Conservation (phyloP, 2,888 invertebrate species). For the Altica lythri region DNA sequence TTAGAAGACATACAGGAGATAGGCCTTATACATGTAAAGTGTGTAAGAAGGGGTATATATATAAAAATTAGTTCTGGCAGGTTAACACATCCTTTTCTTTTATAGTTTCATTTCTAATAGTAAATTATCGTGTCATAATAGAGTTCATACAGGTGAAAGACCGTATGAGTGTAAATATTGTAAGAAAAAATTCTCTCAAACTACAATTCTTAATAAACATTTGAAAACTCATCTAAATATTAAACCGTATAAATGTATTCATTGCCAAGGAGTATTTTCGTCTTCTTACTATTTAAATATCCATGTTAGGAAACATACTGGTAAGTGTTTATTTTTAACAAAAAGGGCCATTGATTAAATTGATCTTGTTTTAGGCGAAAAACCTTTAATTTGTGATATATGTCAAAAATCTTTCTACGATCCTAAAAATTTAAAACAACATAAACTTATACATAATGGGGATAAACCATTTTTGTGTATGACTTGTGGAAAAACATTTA, state of each 20-base stretch:
- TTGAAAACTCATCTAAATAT: slow-evolving; percentile 43
- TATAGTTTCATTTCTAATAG: slow-evolving; percentile 49
- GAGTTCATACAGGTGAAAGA: slow-evolving; percentile 46
- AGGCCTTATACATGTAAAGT: slow-evolving; percentile 46
- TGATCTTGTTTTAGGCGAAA: slow-evolving; percentile 42
- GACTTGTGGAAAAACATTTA: slow-evolving; percentile 46
- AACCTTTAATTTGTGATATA: slow-evolving; percentile 43
- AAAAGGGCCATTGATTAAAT: not conserved
- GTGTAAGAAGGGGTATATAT: slow-evolving; percentile 44
- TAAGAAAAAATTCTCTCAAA: slow-evolving; percentile 46
- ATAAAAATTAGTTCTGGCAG: not conserved
- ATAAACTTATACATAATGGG: slow-evolving; percentile 43
- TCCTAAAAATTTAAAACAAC: slow-evolving; percentile 48
- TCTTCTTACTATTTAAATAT: slow-evolving; percentile 46
- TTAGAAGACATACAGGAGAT: slow-evolving; percentile 45
- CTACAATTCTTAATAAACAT: slow-evolving; percentile 43
- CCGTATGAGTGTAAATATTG: slow-evolving; percentile 47
- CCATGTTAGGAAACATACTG: slow-evolving; percentile 41
- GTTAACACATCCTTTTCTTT: not conserved
- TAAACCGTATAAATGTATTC: slow-evolving; percentile 43
- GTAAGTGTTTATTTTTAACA: slow-evolving; percentile 26
- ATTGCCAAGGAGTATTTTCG: slow-evolving; percentile 45
- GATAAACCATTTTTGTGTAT: slow-evolving; percentile 44
- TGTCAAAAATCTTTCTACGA: slow-evolving; percentile 47
- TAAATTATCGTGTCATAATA: slow-evolving; percentile 44